Conservation (phyloP, 2,113 vertebrate species). For the Zosterops borbonicus region DNA sequence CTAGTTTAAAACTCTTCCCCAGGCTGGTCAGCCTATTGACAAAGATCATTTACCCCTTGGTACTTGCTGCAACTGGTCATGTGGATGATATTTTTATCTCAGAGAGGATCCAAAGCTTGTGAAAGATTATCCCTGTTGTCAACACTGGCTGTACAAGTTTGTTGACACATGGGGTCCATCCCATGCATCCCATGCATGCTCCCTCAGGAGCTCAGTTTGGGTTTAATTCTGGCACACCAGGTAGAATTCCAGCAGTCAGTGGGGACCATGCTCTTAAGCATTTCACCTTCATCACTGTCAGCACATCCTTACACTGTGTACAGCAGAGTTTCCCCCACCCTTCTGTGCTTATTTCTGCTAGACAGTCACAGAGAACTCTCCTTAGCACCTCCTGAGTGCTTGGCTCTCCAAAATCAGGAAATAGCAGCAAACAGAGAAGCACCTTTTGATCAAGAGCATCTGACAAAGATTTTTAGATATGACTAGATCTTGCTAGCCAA, state of each 20-base stretch:
- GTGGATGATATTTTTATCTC: not conserved
- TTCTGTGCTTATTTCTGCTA: not conserved
- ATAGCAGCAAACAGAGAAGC: not conserved
- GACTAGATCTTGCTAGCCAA: not conserved
- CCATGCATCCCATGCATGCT: not conserved
- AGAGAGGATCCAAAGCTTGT: not conserved
- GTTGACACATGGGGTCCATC: not conserved
- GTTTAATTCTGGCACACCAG: not conserved
- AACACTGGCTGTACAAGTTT: not conserved
- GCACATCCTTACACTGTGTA: too few relatives aligned
- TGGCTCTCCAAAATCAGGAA: not conserved
- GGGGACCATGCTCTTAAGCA: not conserved
- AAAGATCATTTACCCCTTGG: not conserved
- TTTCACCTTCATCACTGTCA: not conserved
- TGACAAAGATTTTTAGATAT: not conserved
- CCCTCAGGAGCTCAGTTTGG: not conserved
- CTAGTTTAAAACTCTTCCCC: not conserved
- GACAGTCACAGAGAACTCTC: not conserved
- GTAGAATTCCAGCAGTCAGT: not conserved
- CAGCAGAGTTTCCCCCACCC: not conserved
- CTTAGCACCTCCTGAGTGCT: not conserved
- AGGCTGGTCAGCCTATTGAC: not conserved
- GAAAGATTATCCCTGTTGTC: not conserved
- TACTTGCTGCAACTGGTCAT: not conserved
- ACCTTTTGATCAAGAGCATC: not conserved